A percentile compares a stretch with the other conserved stretches of the same genome.
Evolutionary conservation across 1,140 invertebrate species (phyloP).

Genomic region (Drosophila sp.): DNA sequence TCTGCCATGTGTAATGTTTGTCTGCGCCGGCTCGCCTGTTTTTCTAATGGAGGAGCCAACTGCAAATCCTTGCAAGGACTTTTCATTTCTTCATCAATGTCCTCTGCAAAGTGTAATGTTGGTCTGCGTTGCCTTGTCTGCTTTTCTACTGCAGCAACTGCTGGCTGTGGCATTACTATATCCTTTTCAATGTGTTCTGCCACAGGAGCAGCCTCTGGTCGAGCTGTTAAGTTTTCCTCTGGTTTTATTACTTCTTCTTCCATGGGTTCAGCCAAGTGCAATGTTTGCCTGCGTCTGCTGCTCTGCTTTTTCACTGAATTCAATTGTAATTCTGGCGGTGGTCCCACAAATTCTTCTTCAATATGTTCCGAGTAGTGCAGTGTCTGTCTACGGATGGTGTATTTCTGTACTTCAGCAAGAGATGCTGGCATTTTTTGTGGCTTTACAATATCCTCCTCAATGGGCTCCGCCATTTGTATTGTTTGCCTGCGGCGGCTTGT

Average conservation of each 20-base stretch:
- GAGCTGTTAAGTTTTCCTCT: background rate
- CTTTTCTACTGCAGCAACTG: no score
- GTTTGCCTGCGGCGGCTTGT: background rate
- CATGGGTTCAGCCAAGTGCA: conserved; percentile 19
- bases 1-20: background rate
- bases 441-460: conserved; percentile 13
- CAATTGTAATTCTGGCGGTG: background rate
- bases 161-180: no score
- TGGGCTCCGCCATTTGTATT: background rate
- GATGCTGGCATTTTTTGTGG: background rate
- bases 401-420: background rate
- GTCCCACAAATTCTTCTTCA: conserved; percentile 10
- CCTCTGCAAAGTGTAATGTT: no score
- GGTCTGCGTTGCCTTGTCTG: no score
- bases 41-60: background rate
- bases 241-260: conserved; percentile 17
- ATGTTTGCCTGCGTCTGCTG: conserved; percentile 18
- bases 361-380: conserved; percentile 18
- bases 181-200: no score
- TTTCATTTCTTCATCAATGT: no score
- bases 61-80: no score
- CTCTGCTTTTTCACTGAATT: background rate
- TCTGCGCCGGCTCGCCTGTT: background rate
- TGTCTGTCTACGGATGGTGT: conserved; percentile 2
- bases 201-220: background rate